phyloP scores from a whole-genome alignment of 2,797 vertebrate genomes.

The Antrozous pallidus region DNA sequence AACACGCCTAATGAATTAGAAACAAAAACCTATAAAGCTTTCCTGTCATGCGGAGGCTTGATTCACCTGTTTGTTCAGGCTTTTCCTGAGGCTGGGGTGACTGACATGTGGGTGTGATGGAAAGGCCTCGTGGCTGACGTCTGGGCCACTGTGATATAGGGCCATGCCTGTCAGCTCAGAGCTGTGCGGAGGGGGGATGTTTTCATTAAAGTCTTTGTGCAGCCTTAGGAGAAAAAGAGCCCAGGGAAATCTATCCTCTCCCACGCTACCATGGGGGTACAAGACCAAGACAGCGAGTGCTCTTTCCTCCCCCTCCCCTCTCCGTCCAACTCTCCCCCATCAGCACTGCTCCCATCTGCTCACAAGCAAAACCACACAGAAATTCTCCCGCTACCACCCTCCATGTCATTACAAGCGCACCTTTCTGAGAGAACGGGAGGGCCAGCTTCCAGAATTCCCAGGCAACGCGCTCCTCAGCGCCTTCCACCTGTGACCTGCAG shows the following conservation, averaged over 20 bases:
- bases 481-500: not conserved
- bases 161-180: not conserved
- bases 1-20: not conserved
- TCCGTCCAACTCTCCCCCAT: not conserved
- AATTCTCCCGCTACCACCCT: not conserved
- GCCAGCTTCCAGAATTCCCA: not conserved
- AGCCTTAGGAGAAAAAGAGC: not conserved
- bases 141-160: not conserved
- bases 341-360: not conserved
- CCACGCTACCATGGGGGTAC: not conserved
- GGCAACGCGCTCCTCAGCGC: not conserved
- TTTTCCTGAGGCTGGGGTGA: slow-evolving; percentile 53
- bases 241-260: not conserved
- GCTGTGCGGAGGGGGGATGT: not conserved
- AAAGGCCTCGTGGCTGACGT: not conserved
- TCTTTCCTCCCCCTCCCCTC: not conserved
- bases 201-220: not conserved
- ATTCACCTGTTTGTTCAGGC: slow-evolving; percentile 68
- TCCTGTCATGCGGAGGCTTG: not conserved
- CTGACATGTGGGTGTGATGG: not conserved
- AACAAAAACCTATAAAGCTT: slow-evolving; percentile 46
- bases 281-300: rapidly evolving
- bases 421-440: not conserved
- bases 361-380: not conserved
- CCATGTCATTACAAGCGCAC: not conserved